phyloP scores from a whole-genome alignment of 2,888 invertebrate species.

The Morpho helenor region DNA sequence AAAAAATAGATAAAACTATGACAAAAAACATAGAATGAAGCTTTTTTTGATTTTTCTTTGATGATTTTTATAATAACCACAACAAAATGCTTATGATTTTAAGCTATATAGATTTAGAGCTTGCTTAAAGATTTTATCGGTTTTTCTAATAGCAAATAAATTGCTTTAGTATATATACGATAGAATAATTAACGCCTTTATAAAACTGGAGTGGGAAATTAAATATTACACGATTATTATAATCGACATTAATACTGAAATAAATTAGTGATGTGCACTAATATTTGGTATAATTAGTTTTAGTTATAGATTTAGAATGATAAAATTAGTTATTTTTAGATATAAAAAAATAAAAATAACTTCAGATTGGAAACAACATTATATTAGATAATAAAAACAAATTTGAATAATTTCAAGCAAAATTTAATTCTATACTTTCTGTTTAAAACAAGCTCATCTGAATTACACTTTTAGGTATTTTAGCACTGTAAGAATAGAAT shows the following conservation, averaged over 20 bases:
- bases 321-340: no score
- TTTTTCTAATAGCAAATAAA: conserved; percentile 6
- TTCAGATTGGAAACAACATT: no score
- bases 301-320: no score
- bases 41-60: conserved; percentile 13
- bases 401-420: no score
- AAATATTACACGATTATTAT: neutral
- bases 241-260: neutral
- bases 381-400: no score
- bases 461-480: no score
- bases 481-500: no score
- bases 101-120: conserved; percentile 17
- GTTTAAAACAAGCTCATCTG: no score
- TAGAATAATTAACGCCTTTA: conserved; percentile 6
- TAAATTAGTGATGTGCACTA: no score
- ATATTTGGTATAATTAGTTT: no score
- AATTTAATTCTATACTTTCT: no score
- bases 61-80: conserved; percentile 8
- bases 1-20: conserved; percentile 47
- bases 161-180: conserved; percentile 4
- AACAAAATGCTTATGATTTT: conserved; percentile 15
- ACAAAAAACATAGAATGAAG: conserved; percentile 17
- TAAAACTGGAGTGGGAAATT: conserved; percentile 9
- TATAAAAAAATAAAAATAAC: no score
- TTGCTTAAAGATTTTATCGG: conserved; percentile 12